Percentiles rank a stretch among this genome's conserved stretches.
Conservation (phyloP, 2,888 invertebrate genomes). For the Pyrgus malvae region DNA sequence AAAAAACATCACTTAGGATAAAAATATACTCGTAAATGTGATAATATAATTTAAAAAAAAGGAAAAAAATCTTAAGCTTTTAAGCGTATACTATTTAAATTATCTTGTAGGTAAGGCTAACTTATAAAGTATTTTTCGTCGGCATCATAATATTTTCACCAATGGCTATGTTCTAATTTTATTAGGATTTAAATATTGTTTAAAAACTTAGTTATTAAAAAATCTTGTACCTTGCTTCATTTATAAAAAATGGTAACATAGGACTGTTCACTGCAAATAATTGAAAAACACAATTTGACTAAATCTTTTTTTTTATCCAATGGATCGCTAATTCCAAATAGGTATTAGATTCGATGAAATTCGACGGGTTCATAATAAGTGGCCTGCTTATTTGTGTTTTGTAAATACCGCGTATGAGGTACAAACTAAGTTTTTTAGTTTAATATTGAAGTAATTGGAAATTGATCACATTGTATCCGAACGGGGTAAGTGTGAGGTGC, state of each 20-base stretch:
- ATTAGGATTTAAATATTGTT: not conserved
- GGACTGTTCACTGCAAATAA: no score
- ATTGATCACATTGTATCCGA: slow-evolving; percentile 29
- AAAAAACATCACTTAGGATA: slow-evolving; percentile 65
- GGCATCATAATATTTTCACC: not conserved
- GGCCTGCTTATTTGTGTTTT: no score
- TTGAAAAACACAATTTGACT: no score
- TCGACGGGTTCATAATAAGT: no score
- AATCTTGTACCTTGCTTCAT: no score
- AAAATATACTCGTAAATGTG: slow-evolving; percentile 75
- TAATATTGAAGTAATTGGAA: no score
- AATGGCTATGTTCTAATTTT: not conserved
- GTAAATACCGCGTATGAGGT: no score
- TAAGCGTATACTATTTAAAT: slow-evolving; percentile 60
- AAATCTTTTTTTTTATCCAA: no score
- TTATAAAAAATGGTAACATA: no score
- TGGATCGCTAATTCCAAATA: no score
- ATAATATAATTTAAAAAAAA: slow-evolving; percentile 67
- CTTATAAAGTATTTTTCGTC: slow-evolving; percentile 29
- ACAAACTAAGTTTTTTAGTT: not conserved
- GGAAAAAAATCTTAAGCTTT: slow-evolving; percentile 63
- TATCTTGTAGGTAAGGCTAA: slow-evolving; percentile 52
- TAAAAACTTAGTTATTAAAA: no score
- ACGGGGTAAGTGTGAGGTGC: slow-evolving; percentile 29
- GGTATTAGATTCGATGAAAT: no score